These are phyloP conservation scores for Aphodius sticticus DNA, from an alignment of 2,888 invertebrate genomes.

Conservation along the genomic window DNA sequence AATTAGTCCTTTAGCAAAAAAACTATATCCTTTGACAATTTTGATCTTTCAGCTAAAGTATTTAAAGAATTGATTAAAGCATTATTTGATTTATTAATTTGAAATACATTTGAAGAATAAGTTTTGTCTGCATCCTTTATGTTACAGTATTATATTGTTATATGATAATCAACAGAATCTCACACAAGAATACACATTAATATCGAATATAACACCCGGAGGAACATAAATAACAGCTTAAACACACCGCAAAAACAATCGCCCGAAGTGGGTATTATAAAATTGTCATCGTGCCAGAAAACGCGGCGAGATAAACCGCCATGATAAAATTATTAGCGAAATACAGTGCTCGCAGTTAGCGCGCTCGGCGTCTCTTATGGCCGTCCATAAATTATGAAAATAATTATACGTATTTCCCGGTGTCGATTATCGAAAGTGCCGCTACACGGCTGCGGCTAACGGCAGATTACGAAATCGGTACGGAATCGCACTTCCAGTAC, in stretches of 20 bases:
- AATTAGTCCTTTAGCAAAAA: no score
- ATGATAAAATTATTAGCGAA: neutral
- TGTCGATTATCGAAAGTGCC: constrained; percentile 4
- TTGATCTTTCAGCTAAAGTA: no score
- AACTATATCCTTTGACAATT: no score
- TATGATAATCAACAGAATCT: no score
- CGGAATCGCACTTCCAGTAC: neutral
- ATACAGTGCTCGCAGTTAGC: neutral
- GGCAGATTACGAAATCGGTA: neutral
- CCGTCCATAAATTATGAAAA: neutral
- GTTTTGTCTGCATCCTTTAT: no score
- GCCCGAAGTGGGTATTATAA: neutral
- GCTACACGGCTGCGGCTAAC: neutral
- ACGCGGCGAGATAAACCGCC: neutral
- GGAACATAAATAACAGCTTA: neutral
- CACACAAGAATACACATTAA: no score
- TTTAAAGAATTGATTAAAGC: no score
- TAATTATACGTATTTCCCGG: constrained; percentile 4
- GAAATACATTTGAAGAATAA: no score
- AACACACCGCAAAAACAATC: neutral
- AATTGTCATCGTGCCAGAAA: constrained; percentile 4
- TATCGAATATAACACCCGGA: no score
- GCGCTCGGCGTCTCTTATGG: neutral
- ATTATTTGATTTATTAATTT: no score
- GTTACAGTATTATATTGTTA: no score